These are phyloP conservation scores for Gryon sp. DNA, from an alignment of 1,140 invertebrate species.

Conservation along the genomic window DNA sequence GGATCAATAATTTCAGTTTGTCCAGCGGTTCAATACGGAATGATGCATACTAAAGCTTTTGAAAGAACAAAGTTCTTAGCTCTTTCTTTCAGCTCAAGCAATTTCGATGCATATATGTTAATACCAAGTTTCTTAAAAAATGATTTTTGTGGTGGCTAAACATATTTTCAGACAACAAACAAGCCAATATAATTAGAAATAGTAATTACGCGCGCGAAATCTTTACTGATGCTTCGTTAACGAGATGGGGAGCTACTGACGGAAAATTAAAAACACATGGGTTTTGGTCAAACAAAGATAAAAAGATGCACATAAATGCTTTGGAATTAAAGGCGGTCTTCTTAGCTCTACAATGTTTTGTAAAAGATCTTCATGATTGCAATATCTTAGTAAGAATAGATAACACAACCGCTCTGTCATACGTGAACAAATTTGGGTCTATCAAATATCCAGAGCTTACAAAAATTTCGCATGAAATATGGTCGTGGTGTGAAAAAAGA, in stretches of 20 bases:
- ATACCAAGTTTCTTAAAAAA: neutral
- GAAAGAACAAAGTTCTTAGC: conserved; percentile 2
- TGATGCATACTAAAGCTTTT: conserved; percentile 3
- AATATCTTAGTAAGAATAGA: conserved; percentile 6
- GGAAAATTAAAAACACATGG: neutral
- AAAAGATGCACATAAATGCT: neutral
- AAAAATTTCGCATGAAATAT: neutral
- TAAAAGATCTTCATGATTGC: neutral
- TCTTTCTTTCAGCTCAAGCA: neutral
- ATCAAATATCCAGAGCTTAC: conserved; percentile 2
- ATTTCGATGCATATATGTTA: neutral
- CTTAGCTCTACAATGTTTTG: neutral
- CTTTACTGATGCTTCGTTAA: conserved; percentile 8
- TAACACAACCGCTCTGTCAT: conserved; percentile 6
- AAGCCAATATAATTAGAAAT: neutral
- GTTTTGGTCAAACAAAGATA: neutral
- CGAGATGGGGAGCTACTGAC: neutral
- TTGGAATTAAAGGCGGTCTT: neutral
- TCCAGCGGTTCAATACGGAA: neutral
- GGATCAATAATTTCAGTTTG: neutral
- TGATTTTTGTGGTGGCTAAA: conserved; percentile 1
- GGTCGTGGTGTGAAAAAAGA: neutral
- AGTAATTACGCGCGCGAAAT: neutral
- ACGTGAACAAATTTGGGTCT: neutral
- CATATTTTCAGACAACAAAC: neutral